Percentiles rank a stretch among this genome's conserved stretches.
Evolutionary conservation across 1,140 invertebrate genomes (phyloP).

Genomic region (Drosophila pseudoobscura): DNA sequence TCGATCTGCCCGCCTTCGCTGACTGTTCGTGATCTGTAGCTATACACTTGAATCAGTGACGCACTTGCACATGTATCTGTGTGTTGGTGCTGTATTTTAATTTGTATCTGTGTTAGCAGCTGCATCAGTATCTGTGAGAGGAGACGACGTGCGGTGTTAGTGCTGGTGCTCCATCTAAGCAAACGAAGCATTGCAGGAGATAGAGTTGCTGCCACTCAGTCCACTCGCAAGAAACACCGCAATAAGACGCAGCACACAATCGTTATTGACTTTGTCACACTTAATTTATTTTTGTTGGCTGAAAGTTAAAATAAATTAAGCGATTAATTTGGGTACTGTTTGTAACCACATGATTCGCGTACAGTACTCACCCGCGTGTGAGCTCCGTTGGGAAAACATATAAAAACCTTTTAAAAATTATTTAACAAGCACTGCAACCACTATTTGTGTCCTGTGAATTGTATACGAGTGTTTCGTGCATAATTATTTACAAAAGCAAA

Average conservation of each 20-base stretch:
- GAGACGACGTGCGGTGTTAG: background rate
- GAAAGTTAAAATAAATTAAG: slow-evolving; percentile 35
- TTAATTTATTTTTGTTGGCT: slow-evolving; percentile 39
- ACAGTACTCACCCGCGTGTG: slow-evolving; percentile 1
- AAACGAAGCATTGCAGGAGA: slow-evolving; percentile 64
- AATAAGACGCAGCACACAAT: slow-evolving; percentile 52
- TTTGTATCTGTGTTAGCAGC: slow-evolving; percentile 44
- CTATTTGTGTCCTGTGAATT: too few species aligned
- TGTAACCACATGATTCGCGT: slow-evolving; percentile 4
- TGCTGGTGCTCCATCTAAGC: slow-evolving; percentile 59
- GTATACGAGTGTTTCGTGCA: too few species aligned
- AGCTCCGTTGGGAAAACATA: background rate
- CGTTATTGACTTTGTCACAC: slow-evolving; percentile 49
- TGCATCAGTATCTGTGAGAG: slow-evolving; percentile 36
- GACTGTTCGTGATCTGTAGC: slow-evolving; percentile 51
- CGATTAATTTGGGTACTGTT: slow-evolving; percentile 13
- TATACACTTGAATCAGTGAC: slow-evolving; percentile 38
- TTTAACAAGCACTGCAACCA: too few species aligned
- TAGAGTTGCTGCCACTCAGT: slow-evolving; percentile 61
- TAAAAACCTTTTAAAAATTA: too few species aligned
- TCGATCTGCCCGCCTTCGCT: slow-evolving; percentile 67
- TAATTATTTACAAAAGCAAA: background rate
- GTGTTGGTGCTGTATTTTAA: slow-evolving; percentile 10
- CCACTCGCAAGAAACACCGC: slow-evolving; percentile 49
- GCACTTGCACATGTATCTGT: slow-evolving; percentile 47